phyloP scores from a whole-genome alignment of 53 echinoderm and acorn worm genomes.

The Henricia sp. region DNA sequence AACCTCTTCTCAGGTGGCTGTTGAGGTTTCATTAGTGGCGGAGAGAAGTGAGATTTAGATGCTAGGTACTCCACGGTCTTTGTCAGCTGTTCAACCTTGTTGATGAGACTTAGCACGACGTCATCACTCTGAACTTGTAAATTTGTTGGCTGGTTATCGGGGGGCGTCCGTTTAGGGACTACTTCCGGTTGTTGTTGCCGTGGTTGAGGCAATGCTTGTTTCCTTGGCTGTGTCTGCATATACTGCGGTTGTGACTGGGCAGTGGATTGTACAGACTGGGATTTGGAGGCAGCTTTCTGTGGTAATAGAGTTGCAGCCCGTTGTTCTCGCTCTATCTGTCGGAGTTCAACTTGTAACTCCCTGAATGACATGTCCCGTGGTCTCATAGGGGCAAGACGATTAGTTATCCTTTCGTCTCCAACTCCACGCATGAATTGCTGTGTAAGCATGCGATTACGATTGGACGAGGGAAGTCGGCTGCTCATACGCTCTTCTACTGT shows the following conservation, averaged over 20 bases:
- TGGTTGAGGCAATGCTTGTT: not conserved
- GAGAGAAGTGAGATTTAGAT: not conserved
- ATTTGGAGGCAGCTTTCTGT: not conserved
- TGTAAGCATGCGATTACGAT: slow-evolving; percentile 10
- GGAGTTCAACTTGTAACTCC: slow-evolving; percentile 10
- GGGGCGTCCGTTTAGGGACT: not conserved
- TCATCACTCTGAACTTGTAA: not conserved
- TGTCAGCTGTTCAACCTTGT: slow-evolving; percentile 2
- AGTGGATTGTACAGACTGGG: no score
- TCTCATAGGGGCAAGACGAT: slow-evolving; percentile 44
- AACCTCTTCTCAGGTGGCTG: not conserved
- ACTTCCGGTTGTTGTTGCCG: not conserved
- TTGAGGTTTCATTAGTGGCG: not conserved
- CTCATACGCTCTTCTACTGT: not conserved
- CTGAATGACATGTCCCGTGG: slow-evolving; percentile 36
- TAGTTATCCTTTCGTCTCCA: not conserved
- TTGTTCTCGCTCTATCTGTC: slow-evolving; percentile 16
- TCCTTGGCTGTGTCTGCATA: not conserved
- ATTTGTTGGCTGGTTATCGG: not conserved
- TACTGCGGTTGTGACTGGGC: not conserved
- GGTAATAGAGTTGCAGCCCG: not conserved
- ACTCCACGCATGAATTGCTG: slow-evolving; percentile 43
- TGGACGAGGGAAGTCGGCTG: not conserved
- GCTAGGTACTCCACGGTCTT: not conserved
- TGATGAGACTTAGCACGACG: not conserved